Evolutionary conservation across 2,113 vertebrate species (phyloP), one percentile per base, ranked within the genome.

Genomic region (Embiotoca jacksoni): DNA sequence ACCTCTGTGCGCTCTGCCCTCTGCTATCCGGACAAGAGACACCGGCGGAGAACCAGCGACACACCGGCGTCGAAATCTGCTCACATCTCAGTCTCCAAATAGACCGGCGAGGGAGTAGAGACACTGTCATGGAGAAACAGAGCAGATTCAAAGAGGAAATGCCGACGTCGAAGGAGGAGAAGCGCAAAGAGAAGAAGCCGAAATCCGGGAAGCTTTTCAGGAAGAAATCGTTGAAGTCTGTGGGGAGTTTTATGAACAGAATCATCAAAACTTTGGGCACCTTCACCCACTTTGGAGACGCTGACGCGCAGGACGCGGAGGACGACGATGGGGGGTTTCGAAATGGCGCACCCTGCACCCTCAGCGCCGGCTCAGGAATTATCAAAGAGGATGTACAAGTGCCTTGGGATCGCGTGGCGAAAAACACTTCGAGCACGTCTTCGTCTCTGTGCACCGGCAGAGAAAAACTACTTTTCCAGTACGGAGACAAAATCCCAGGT

Each of bases 261-360:
- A 90, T 96, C 80, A 86, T 96, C 15, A 94, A 91, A 93, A 95
- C 91, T 94, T 95, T 95, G 74, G 92, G 90, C 82, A 95, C 92
- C 91, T 93, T 95, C 78, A 86, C 92, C 55, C 94, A 93, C 89
- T 93, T 95, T 64, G 94, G 90, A 69, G 93, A 92, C 80, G 68
- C 69, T 2, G 89, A 90, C 65, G 74, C 88, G 77, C 89, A 68
- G 41, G 93, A 92, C 84, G 85, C 71, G 10, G 93, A 93, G 85
- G 95, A 96, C 59, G 96, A 96, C 75, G 95, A 96, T 5, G 96
- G 95, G 0, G 94, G 93, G 16, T 89, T 87, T 33, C 35, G 89
- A 81, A 84, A 85, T 36, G 88, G 81, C 65, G 83, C 94, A 65
- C 88, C 91, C 64, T 92, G 94, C 90, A 90, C 91, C 53, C 90